phyloP scores from a whole-genome alignment of 2,113 vertebrate species.

The Onychorhynchus coronatus region DNA sequence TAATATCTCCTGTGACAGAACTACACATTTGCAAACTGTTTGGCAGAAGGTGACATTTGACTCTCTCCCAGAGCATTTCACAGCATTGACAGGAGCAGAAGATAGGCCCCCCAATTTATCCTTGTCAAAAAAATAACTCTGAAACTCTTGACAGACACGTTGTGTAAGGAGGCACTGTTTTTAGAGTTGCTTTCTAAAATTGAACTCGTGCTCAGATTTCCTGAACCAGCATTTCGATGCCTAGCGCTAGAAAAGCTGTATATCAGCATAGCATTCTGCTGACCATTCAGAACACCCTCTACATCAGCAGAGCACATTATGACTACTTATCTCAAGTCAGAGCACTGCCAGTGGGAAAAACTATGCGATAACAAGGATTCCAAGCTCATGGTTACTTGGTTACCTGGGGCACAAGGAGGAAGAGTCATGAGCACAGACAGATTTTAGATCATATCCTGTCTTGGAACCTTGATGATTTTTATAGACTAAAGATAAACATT shows the following conservation, averaged over 20 bases:
- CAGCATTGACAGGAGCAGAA: not conserved
- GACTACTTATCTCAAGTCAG: not conserved
- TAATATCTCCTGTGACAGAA: constrained; percentile 7
- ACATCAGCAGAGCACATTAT: not conserved
- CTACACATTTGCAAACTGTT: not conserved
- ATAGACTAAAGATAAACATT: not conserved
- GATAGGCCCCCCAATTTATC: not conserved
- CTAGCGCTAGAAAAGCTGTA: not conserved
- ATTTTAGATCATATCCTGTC: not conserved
- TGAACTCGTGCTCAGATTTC: not conserved
- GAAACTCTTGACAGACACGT: not conserved
- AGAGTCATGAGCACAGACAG: not conserved
- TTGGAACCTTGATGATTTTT: not conserved
- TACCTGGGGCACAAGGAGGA: not conserved
- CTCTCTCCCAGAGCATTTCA: not conserved
- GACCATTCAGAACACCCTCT: not conserved
- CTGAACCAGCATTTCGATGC: constrained; percentile 13
- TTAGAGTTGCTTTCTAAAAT: constrained; percentile 5
- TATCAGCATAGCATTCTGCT: constrained; percentile 11
- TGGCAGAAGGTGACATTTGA: constrained; percentile 32
- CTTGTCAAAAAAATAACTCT: not conserved
- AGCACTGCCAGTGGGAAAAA: not conserved
- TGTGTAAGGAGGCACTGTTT: not conserved
- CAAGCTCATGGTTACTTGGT: not conserved
- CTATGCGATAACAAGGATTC: not conserved